Percentiles rank a stretch among this genome's conserved stretches.
Evolutionary conservation across 2,113 vertebrate species (phyloP).

Genomic region (Cheilinus undulatus): DNA sequence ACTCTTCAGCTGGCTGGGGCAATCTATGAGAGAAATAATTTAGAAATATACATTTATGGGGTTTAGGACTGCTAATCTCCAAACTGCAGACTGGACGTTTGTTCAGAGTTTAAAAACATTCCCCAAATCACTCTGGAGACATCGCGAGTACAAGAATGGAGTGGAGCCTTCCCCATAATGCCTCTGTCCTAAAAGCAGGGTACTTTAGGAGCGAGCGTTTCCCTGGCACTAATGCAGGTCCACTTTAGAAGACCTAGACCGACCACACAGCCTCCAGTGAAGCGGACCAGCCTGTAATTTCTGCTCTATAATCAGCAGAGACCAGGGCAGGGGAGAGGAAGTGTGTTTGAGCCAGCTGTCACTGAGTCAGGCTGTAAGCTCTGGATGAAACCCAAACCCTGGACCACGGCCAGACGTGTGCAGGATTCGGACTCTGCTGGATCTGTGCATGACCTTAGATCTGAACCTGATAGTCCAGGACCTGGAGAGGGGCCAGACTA

Average conservation of each 20-base stretch:
- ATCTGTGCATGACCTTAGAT: neutral
- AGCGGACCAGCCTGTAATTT: constrained; percentile 51
- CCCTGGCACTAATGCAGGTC: constrained; percentile 26
- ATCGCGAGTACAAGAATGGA: no score
- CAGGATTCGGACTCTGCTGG: constrained; percentile 1
- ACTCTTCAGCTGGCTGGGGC: no score
- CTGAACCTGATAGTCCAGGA: neutral
- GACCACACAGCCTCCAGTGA: constrained; percentile 34
- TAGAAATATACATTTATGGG: no score
- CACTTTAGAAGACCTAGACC: constrained; percentile 13
- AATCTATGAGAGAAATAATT: no score
- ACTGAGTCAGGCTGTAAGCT: constrained; percentile 38
- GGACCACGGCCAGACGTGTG: constrained; percentile 47
- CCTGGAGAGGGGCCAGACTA: neutral
- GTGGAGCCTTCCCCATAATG: no score
- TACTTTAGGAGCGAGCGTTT: neutral
- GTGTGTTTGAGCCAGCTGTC: constrained; percentile 47
- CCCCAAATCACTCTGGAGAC: no score
- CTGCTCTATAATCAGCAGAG: constrained; percentile 36
- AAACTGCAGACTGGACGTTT: no score
- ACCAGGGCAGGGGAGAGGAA: constrained; percentile 3
- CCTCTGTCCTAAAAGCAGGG: constrained; percentile 9
- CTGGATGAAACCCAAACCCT: constrained; percentile 28
- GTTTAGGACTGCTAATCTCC: no score
- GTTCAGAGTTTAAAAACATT: no score